Evolutionary conservation across 1,140 invertebrate genomes (phyloP).

Genomic region (Penaeus japonicus): DNA sequence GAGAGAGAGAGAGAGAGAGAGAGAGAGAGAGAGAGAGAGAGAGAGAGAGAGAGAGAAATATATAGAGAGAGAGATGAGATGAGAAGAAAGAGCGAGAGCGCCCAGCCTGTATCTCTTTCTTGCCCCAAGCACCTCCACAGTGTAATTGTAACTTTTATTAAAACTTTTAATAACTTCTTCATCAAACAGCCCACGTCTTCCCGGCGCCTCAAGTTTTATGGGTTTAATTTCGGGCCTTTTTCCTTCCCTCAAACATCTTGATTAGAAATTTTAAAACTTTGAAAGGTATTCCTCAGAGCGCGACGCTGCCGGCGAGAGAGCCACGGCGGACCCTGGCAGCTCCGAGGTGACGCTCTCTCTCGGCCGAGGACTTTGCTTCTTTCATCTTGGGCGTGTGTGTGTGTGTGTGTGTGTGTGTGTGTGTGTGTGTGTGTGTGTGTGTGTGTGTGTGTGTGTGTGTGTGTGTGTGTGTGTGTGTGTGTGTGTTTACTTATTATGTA

Average conservation of each 20-base stretch:
- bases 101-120: background rate
- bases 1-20: too few relatives aligned
- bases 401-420: background rate
- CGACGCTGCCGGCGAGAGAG: background rate
- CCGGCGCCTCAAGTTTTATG: constrained; percentile 51
- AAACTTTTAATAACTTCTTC: constrained; percentile 55
- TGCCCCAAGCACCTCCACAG: background rate
- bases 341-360: background rate
- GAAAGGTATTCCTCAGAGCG: constrained; percentile 31
- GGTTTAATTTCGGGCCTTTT: constrained; percentile 43
- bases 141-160: constrained; percentile 57
- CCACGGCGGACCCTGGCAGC: background rate
- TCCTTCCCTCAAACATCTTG: constrained; percentile 48
- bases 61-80: too few relatives aligned
- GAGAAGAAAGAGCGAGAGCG: too few relatives aligned
- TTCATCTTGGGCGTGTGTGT: too few relatives aligned
- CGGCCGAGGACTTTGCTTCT: too few relatives aligned
- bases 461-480: too few relatives aligned
- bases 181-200: constrained; percentile 50
- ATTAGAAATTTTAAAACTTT: constrained; percentile 51
- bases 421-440: too few relatives aligned
- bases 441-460: too few relatives aligned
- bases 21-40: too few relatives aligned
- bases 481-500: too few relatives aligned
- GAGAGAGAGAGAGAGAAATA: too few relatives aligned